Base-by-base conservation (phyloP, 2,113 vertebrate species). In the Tretioscincus oriximinensis region DNA sequence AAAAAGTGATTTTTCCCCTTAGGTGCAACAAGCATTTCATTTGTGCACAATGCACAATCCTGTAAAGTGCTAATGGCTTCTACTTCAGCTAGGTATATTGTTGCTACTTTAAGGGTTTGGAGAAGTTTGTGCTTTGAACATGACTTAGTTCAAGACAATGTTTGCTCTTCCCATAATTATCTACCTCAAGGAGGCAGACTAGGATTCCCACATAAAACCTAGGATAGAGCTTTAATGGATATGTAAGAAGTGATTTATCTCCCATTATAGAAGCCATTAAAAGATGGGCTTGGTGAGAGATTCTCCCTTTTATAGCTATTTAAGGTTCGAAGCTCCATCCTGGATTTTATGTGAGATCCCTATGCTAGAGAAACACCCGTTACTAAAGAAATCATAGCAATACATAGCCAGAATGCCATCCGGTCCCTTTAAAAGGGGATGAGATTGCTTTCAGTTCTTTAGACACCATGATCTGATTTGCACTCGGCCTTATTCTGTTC, bases 381-480 rank as follows among this genome's bases (percentile, higher is more conserved):
- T 82, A 76, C 49, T 76, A 82, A 76, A 76, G 80, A 20, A 41
- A 82, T 82, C 73, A 70, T 68, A 82, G 47, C 65, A 70, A 31
- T 69, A 82, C 54, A 64, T 70, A 63, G 76, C 65, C 31, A 60
- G 65, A 70, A n/a, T 12, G 26, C 69, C 76, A 76, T 76, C 73
- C 49, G 51, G 41, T 76, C 18, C 64, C 21, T 66, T 63, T 28
- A 63, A 54, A 82, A 63, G 67, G 20, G 35, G 45, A 7, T 51
- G 26, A 61, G 64, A 76, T 70, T 63, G 22, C 73, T 61, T 69
- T 70, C 54, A 49, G 35, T 54, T 31, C 58, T 72, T 76, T 76
- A 81, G 65, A 60, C 28, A 20, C 22, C 31, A 29, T 70, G 41
- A 76, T 5, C 35, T 41, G 35, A 4, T 41, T 41, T 41, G 35